phyloP scores from a whole-genome alignment of 1,140 invertebrate species.

The Gryon sp. region DNA sequence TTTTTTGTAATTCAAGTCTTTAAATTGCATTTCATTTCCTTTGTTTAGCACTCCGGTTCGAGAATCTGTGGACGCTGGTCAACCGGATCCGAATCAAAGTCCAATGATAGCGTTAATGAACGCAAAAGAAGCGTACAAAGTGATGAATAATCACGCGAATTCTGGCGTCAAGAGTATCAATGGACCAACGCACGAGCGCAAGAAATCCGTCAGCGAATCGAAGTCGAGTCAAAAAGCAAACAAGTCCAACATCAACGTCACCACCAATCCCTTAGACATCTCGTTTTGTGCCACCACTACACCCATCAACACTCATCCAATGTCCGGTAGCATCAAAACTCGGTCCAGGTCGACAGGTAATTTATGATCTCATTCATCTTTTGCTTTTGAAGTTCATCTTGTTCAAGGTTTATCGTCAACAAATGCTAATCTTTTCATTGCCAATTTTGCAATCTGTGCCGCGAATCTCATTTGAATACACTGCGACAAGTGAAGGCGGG shows the following conservation, averaged over 20 bases:
- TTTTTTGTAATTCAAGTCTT: conserved; percentile 6
- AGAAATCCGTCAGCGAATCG: conserved; percentile 48
- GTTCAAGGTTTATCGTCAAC: too few relatives aligned
- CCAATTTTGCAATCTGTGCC: too few relatives aligned
- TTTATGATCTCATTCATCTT: too few relatives aligned
- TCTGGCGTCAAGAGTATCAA: conserved; percentile 40
- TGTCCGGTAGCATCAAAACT: conserved; percentile 61
- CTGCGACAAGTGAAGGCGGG: too few relatives aligned
- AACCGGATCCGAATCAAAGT: conserved; percentile 71
- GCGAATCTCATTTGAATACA: too few relatives aligned
- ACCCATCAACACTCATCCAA: conserved; percentile 57
- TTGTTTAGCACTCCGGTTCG: conserved; percentile 74
- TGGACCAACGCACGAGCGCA: conserved; percentile 43
- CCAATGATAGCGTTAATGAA: conserved; percentile 69
- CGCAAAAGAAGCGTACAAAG: conserved; percentile 65
- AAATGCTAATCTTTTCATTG: too few relatives aligned
- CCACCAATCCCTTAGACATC: conserved; percentile 82
- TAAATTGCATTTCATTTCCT: too few relatives aligned
- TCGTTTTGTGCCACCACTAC: conserved; percentile 70
- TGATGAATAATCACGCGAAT: conserved; percentile 33
- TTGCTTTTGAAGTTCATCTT: too few relatives aligned
- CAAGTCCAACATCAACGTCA: conserved; percentile 82
- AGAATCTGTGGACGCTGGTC: conserved; percentile 77
- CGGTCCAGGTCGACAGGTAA: conserved; percentile 72
- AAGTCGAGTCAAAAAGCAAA: conserved; percentile 53